Conservation (phyloP, 2,797 vertebrate species). For the Periparus ater region DNA sequence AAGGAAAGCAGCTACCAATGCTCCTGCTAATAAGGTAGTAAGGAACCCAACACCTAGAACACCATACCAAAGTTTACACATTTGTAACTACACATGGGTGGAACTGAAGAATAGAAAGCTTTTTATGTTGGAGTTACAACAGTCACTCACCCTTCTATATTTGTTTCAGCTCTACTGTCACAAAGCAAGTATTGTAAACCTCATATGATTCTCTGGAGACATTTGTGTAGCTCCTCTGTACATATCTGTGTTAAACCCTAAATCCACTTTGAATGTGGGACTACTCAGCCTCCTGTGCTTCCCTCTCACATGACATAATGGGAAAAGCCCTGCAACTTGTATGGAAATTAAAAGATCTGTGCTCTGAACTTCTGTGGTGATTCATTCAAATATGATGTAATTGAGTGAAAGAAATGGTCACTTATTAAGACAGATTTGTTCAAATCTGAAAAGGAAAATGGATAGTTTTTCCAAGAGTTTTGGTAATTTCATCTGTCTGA, state of each 20-base stretch:
- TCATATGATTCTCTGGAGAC: background rate
- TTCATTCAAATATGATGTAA: background rate
- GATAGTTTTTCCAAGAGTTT: background rate
- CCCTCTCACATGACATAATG: background rate
- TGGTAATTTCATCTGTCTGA: background rate
- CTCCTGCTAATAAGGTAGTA: background rate
- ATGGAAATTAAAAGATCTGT: background rate
- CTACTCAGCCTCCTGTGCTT: background rate
- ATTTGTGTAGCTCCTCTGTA: background rate
- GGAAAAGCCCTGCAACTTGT: background rate
- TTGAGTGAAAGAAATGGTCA: background rate
- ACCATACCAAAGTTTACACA: background rate
- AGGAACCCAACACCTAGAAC: background rate
- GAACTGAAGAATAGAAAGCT: background rate
- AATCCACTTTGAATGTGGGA: background rate
- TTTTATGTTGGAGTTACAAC: background rate
- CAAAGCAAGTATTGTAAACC: constrained; percentile 5
- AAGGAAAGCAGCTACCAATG: background rate
- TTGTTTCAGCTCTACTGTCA: constrained; percentile 26
- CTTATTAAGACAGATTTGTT: background rate
- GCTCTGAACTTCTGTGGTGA: background rate
- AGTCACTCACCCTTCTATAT: constrained; percentile 4
- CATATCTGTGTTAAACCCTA: background rate
- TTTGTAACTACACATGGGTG: background rate
- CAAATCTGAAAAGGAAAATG: background rate